phyloP scores from a whole-genome alignment of 2,888 invertebrate species.

The Mesorhabditis spiculigera region DNA sequence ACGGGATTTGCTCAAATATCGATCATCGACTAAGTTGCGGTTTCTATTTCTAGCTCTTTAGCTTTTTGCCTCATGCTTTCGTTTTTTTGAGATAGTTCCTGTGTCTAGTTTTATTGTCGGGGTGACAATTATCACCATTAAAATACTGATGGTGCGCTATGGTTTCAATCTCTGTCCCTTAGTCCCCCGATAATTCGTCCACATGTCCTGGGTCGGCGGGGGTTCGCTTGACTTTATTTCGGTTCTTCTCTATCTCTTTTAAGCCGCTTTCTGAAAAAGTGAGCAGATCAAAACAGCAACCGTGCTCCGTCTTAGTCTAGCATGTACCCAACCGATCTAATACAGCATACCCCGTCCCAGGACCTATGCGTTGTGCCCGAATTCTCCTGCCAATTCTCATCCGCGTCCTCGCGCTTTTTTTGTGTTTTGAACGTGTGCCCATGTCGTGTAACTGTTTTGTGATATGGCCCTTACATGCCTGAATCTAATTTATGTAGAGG shows the following conservation, averaged over 20 bases:
- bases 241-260: too few species aligned
- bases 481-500: background rate
- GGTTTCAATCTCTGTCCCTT: slow-evolving; percentile 8
- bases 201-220: background rate
- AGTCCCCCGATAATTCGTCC: background rate
- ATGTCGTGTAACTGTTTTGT: slow-evolving; percentile 4
- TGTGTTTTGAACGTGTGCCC: background rate
- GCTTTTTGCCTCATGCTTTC: background rate
- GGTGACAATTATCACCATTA: too few species aligned
- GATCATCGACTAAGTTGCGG: slow-evolving; percentile 69
- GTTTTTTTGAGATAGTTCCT: background rate
- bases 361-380: too few species aligned
- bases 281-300: too few species aligned
- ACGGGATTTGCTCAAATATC: slow-evolving; percentile 96
- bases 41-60: background rate
- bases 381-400: too few species aligned
- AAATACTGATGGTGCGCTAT: too few species aligned
- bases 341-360: too few species aligned
- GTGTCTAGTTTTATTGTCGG: background rate
- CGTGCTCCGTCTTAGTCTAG: too few species aligned
- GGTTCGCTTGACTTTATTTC: too few species aligned
- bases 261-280: too few species aligned
- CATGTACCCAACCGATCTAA: too few species aligned
- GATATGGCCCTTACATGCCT: slow-evolving; percentile 1
- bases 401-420: too few species aligned